Base-by-base conservation (phyloP, 2,113 vertebrate species). In the Engystomops pustulosus region DNA sequence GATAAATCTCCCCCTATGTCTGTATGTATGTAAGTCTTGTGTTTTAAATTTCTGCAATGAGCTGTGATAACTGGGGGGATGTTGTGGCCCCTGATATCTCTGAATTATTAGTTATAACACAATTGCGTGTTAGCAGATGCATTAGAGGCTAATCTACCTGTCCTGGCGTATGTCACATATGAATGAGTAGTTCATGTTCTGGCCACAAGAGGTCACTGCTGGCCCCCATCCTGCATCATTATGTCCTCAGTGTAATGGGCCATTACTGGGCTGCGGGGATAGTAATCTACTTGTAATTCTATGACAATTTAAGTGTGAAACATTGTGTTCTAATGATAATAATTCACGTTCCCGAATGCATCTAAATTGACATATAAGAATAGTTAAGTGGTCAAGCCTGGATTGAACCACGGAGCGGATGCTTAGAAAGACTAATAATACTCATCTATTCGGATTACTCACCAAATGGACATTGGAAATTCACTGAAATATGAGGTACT, bases 401-500 rank as follows among this genome's bases (percentile, higher is more conserved):
- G 30, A 27, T 1, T 12, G 32, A 58, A 58, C 8, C 38, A 51
- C 18, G 7, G 23, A 60, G 53, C 74, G 55, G 51, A 30, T 62
- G 25, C 68, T 75, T 14, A 34, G 49, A 76, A 34, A 47, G 10
- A 12, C 41, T 45, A 18, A 79, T 65, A 45, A 60, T 58, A 10
- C 53, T 3, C 36, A 65, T 14, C 65, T 79, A 65, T 36, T 12
- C 14, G 27, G 38, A 45, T 65, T 23, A 38, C 23, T 45, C 53
- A 15, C 23, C 17, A 38, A 79, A 79, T 79, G 76, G 49, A 78
- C 34, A 25, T n/a, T 32, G n/a, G 23, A 38, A 44, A 25, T 79
- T 23, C 4, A 17, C 8, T 25, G 11, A 58, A 78, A 41, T 41
- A 6, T 34, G 58, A 58, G 51, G 34, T 12, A 41, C 3, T 9